Evolutionary conservation across 1,140 invertebrate species (phyloP), one percentile per base, ranked within the genome.

Genomic region (Cecropterus lyciades): DNA sequence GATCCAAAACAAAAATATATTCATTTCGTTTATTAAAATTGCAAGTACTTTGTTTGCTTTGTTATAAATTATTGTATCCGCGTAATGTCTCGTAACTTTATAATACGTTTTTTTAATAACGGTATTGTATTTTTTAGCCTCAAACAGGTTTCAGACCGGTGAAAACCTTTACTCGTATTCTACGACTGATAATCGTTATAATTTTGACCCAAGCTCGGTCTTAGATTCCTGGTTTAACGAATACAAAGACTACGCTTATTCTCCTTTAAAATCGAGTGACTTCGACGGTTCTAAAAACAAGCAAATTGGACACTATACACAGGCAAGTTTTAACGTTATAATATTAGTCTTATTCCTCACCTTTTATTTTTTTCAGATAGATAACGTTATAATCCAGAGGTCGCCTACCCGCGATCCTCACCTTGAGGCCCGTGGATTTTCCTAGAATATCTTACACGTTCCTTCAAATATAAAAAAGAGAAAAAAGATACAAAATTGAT

Each of bases 231-330:
- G 87, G 87, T 89, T 84, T 33, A 67, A 77, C n/a, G 87, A 89
- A 63, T 16, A 89, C 63, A 72, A 77, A 14, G 63, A 88, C 49
- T 89, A 72, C 27, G 67, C 42, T 0, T 87, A 72, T 40, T 70
- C 72, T n/a, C 72, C 78, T 0, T 0, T 89, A 5, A 60, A 43
- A 0, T 1, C 0, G 0, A 69, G 17, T 4, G 73, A 85, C 24
- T 85, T 87, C 33, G 51, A 52, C 16, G 30, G 37, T 0, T 66
- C 71, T 0, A 45, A 45, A 1, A 27, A 69, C 5, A 27, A 42
- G 7, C 65, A 82, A 27, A 75, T 86, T 40, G 85, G 82, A 10
- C 85, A 89, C 62, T 89, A 86, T 46, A 89, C 87, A 48, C 85
- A 89, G 80, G 85, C 85, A 69, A 15, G 55, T 65, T 45, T 63